Conservation (phyloP, 2,113 vertebrate species). For the Lamprologus tigripictilis region DNA sequence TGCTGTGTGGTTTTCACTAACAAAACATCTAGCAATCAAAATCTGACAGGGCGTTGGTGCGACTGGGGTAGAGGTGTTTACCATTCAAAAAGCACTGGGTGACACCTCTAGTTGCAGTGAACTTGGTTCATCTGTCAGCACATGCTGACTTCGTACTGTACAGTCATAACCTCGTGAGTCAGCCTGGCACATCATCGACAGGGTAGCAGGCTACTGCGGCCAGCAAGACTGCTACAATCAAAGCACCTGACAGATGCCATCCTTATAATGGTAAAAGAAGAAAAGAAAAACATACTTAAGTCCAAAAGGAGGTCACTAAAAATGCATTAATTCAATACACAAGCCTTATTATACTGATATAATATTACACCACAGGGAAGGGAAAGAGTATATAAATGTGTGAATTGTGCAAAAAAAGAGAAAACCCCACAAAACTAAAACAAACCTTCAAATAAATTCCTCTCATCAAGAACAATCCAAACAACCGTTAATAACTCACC, state of each 20-base stretch:
- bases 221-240: conserved; percentile 2
- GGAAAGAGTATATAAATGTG: neutral
- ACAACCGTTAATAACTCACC: neutral
- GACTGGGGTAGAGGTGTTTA: conserved; percentile 49
- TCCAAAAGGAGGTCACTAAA: neutral
- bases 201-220: neutral
- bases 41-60: conserved; percentile 2
- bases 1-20: neutral
- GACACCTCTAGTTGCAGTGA: conserved; percentile 45
- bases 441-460: neutral
- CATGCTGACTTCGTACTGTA: conserved; percentile 32
- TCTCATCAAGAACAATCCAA: neutral
- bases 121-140: conserved; percentile 51
- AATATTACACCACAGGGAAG: neutral
- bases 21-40: conserved; percentile 1
- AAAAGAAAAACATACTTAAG: neutral
- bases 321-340: neutral
- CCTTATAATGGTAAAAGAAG: neutral
- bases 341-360: neutral
- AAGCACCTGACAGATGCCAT: conserved; percentile 10
- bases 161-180: conserved; percentile 19
- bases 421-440: neutral
- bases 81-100: conserved; percentile 34
- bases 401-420: neutral
- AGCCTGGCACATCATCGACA: neutral